Base-by-base conservation (phyloP, 2,797 vertebrate species). In the Lophotriccus pileatus region DNA sequence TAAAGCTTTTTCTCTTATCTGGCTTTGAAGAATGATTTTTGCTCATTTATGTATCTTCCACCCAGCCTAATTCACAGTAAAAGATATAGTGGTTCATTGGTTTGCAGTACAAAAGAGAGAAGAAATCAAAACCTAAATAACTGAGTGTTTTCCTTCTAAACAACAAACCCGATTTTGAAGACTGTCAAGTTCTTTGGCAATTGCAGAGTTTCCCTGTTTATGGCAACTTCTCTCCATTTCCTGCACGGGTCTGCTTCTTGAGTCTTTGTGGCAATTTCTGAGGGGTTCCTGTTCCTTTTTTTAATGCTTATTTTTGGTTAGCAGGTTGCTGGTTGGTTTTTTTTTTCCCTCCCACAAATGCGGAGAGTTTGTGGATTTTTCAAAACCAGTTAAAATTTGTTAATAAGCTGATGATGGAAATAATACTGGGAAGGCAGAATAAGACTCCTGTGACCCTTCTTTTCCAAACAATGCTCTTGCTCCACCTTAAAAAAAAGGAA, bases 401-500 rank as follows among this genome's bases (percentile, higher is more conserved):
- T 36, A 34, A 27, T 49, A 36, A 87, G 11, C 30, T 49, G 22
- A 3, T 78, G 62, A 16, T 2, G 8, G 50, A 70, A 64, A 73
- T 39, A 52, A 41, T 25, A 17, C 3, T 77, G 70, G 30, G n/a
- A 70, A 89, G 30, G 49, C 41, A 91, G 46, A 74, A 73, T 2
- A 22, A 62, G 50, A 10, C 20, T 55, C 81, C 23, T 17, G 25
- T 52, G 58, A 34, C 28, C 6, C n/a, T 70, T 89, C 30, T 85
- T 78, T 84, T 59, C 52, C 60, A 60, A 77, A 52, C 46, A 80
- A 6, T 59, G 37, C 36, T 87, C n/a, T 81, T 70, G 27, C 22
- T 89, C 74, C 80, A 88, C 94, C 79, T 93, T 93, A 72, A 94
- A 70, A 76, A 76, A 75, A 34, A 46, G 85, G 52, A 41, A 46